Evolutionary conservation across 1,140 invertebrate genomes (phyloP).

Genomic region (Megalonaias nervosa): DNA sequence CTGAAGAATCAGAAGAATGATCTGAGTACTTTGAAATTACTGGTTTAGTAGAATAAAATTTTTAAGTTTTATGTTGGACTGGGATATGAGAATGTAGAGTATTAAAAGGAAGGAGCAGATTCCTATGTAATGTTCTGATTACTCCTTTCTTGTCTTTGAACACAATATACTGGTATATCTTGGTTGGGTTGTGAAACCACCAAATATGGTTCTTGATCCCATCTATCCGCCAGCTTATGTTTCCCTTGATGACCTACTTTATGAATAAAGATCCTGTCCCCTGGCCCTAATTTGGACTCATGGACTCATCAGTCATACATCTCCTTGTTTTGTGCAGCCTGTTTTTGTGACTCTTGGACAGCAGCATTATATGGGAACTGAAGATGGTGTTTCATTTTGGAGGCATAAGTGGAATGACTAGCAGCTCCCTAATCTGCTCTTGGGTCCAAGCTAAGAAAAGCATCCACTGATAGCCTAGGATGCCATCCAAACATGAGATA

Average conservation of each 20-base stretch:
- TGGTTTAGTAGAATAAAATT: no score
- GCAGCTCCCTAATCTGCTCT: neutral
- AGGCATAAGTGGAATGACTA: neutral
- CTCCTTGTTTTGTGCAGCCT: neutral
- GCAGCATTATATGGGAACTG: neutral
- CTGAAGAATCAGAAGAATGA: no score
- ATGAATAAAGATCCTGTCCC: neutral
- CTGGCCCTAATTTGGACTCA: neutral
- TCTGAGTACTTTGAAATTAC: no score
- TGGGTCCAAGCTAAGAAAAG: conserved; percentile 4
- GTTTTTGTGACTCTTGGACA: neutral
- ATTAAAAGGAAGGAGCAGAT: neutral
- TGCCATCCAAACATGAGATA: conserved; percentile 10
- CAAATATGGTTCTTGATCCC: neutral
- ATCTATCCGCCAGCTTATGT: neutral
- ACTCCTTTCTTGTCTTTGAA: neutral
- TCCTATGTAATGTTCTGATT: neutral
- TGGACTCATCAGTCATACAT: neutral
- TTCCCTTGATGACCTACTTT: neutral
- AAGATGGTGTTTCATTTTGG: neutral
- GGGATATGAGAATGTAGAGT: no score
- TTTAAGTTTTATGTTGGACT: no score
- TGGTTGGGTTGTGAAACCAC: neutral
- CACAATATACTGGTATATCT: neutral
- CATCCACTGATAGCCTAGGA: conserved; percentile 6